Conservation (phyloP, 2,888 invertebrate species). For the Ormyrus pomaceus region DNA sequence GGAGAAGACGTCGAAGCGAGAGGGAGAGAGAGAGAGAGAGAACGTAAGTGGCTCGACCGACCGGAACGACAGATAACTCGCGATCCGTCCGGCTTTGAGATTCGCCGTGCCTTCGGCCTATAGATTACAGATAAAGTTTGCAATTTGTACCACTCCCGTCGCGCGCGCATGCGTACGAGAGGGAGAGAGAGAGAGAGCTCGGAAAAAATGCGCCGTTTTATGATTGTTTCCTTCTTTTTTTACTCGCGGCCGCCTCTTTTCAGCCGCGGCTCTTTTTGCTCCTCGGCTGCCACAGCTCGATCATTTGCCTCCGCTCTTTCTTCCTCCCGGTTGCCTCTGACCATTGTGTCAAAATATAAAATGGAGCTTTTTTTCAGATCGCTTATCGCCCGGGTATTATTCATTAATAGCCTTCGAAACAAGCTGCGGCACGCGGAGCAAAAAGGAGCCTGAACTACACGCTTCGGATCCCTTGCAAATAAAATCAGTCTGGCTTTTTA, state of each 20-base stretch:
- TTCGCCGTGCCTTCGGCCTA: conserved; percentile 37
- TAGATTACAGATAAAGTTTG: conserved; percentile 52
- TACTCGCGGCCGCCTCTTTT: not conserved
- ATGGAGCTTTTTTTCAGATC: conserved; percentile 23
- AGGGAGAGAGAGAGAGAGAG: conserved; percentile 14
- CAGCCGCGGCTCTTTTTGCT: not conserved
- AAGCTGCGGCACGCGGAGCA: too few species aligned
- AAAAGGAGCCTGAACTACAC: too few species aligned
- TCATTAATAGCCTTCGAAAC: not conserved
- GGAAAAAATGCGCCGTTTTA: conserved; percentile 55
- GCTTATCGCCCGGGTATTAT: conserved; percentile 34
- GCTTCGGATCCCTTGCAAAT: too few species aligned
- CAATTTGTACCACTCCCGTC: conserved; percentile 52
- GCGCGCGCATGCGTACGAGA: not conserved
- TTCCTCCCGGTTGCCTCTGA: not conserved
- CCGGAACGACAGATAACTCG: conserved; percentile 52
- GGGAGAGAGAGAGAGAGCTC: not conserved
- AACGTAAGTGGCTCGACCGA: conserved; percentile 44
- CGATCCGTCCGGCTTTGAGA: conserved; percentile 37
- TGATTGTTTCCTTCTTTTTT: conserved; percentile 36
- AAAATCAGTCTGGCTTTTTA: not conserved
- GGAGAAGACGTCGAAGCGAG: not conserved
- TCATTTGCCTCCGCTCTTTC: not conserved
- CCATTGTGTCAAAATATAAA: conserved; percentile 44
- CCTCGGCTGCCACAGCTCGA: not conserved